phyloP scores from a whole-genome alignment of 2,113 vertebrate species.

The Mustela nigripes region DNA sequence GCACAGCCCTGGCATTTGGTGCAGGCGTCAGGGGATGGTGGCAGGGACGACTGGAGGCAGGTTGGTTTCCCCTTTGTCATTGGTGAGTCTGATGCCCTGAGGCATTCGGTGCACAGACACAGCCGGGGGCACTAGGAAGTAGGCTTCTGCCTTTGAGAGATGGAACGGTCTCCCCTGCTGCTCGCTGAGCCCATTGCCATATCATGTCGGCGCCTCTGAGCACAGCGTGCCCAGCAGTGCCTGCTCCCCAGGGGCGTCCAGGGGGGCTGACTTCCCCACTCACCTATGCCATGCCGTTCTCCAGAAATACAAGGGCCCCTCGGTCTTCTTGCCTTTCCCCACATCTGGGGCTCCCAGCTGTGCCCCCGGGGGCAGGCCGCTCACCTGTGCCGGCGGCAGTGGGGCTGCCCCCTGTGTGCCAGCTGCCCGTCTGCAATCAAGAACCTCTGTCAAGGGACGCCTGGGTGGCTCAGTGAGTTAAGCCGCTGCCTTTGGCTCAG shows the following conservation, averaged over 20 bases:
- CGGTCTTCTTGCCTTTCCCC: not conserved
- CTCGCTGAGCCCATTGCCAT: not conserved
- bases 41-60: fast-evolving
- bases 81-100: not conserved
- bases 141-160: not conserved
- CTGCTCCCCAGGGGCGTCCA: fast-evolving
- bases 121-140: not conserved
- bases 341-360: not conserved
- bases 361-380: not conserved
- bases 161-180: not conserved
- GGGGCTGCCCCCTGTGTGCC: not conserved
- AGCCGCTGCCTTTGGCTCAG: no score
- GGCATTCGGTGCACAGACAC: no score
- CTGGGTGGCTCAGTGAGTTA: no score
- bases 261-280: not conserved
- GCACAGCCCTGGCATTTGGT: not conserved
- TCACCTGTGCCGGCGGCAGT: not conserved
- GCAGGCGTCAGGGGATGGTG: no score
- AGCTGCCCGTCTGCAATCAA: not conserved
- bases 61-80: not conserved
- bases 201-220: fast-evolving
- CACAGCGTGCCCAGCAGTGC: not conserved
- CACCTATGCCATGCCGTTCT: not conserved
- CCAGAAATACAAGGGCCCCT: not conserved
- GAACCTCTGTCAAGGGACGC: not conserved